A percentile compares a stretch with the other conserved stretches of the same genome.
Evolutionary conservation across 2,888 invertebrate species (phyloP).

Genomic region (Synergus gifuensis): DNA sequence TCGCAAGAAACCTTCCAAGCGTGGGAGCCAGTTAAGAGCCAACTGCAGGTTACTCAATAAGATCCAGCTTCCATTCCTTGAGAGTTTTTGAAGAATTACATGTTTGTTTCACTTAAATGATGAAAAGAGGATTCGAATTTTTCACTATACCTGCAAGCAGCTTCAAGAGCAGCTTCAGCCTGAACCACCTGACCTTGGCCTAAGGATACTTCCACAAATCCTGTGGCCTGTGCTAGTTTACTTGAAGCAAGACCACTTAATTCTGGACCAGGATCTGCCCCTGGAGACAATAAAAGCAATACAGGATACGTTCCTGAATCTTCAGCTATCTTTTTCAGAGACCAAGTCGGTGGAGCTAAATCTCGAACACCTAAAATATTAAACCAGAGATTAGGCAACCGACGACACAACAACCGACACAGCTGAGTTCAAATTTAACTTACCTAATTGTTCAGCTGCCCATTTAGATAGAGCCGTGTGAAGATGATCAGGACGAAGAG

Average conservation of each 20-base stretch:
- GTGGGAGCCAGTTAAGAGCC: slow-evolving; percentile 73
- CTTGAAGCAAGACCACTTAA: slow-evolving; percentile 83
- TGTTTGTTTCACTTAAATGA: no score
- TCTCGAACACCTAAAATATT: slow-evolving; percentile 73
- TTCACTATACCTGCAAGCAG: slow-evolving; percentile 78
- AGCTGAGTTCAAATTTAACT: neutral
- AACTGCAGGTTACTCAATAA: slow-evolving; percentile 74
- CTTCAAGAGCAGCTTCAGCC: slow-evolving; percentile 73
- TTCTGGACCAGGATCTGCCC: slow-evolving; percentile 94
- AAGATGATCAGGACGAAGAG: slow-evolving; percentile 90
- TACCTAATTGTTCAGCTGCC: slow-evolving; percentile 84
- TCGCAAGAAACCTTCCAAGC: slow-evolving; percentile 71
- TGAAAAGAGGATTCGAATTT: neutral
- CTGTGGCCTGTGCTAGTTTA: slow-evolving; percentile 55
- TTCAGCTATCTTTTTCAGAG: slow-evolving; percentile 80
- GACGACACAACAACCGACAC: neutral
- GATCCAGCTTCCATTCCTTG: slow-evolving; percentile 73
- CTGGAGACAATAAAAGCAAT: slow-evolving; percentile 91
- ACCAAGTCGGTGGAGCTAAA: slow-evolving; percentile 81
- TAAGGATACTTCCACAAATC: slow-evolving; percentile 83
- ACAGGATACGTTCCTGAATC: slow-evolving; percentile 84
- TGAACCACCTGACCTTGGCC: slow-evolving; percentile 88
- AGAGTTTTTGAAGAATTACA: neutral
- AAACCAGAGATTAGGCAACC: slow-evolving; percentile 22
- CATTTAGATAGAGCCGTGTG: slow-evolving; percentile 88